These are phyloP conservation scores for Rhea americana DNA, from an alignment of 2,113 vertebrate genomes.

Conservation along the genomic window DNA sequence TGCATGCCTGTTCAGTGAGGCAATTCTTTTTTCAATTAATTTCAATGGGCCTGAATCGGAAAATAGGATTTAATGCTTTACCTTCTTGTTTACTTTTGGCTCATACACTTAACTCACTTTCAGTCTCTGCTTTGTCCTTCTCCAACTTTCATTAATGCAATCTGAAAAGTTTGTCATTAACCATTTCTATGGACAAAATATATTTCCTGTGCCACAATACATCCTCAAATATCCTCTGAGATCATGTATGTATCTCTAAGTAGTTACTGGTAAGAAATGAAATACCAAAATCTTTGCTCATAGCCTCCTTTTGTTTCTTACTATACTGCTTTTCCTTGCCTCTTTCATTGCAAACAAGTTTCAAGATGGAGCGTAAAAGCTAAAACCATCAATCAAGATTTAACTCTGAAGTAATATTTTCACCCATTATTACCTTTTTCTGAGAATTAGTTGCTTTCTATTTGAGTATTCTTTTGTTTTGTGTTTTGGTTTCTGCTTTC, in stretches of 20 bases:
- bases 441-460: not conserved
- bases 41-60: not conserved
- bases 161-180: not conserved
- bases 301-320: not conserved
- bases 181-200: not conserved
- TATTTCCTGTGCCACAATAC: not conserved
- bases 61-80: not conserved
- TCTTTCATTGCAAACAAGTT: not conserved
- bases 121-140: not conserved
- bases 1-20: not conserved
- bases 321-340: not conserved
- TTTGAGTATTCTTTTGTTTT: not conserved
- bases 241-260: accelerated
- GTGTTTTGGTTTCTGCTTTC: not conserved
- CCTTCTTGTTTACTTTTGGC: not conserved
- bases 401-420: not conserved
- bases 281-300: not conserved
- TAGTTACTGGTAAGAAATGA: not conserved
- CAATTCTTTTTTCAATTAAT: not conserved
- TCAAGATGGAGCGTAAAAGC: not conserved
- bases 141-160: not conserved
- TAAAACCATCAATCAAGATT: not conserved
- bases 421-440: not conserved
- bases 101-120: not conserved
- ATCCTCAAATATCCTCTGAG: not conserved